Evolutionary conservation across 2,797 vertebrate species (phyloP).

Genomic region (Tachyglossus aculeatus): DNA sequence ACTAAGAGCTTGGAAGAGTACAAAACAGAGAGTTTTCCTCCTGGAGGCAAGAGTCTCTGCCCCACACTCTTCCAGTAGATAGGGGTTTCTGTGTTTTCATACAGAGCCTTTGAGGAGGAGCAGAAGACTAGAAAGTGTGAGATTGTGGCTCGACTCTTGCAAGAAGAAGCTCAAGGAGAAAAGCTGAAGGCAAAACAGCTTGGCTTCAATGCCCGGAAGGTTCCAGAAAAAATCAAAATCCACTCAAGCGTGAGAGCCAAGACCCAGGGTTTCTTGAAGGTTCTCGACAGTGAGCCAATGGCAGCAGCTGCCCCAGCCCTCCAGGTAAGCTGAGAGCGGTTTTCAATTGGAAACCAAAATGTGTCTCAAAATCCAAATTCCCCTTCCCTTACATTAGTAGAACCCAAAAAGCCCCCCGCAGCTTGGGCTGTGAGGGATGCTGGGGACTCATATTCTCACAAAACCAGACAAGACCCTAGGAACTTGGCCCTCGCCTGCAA

Average conservation of each 20-base stretch:
- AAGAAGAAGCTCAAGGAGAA: constrained; percentile 71
- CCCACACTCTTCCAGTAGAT: no score
- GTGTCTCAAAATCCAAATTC: no score
- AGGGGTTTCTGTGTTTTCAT: background rate
- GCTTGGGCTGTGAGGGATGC: no score
- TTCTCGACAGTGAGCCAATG: constrained; percentile 17
- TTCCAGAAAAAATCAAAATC: background rate
- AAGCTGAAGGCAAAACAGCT: constrained; percentile 54
- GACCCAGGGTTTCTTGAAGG: constrained; percentile 66
- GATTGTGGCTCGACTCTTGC: constrained; percentile 79
- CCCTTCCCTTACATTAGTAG: no score
- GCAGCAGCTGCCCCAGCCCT: accelerated
- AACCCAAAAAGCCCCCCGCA: no score
- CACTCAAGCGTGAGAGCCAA: constrained; percentile 48
- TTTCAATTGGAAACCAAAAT: background rate
- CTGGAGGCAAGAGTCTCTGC: no score
- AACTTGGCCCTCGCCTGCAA: no score
- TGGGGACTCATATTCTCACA: no score
- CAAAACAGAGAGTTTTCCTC: no score
- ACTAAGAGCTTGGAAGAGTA: no score
- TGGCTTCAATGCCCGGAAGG: constrained; percentile 3
- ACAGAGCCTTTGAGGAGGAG: constrained; percentile 79
- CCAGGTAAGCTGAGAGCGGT: constrained; percentile 31
- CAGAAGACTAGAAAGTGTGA: constrained; percentile 80
- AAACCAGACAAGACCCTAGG: no score